These are phyloP conservation scores for Phania funesta DNA, from an alignment of 2,888 invertebrate species.

Conservation along the genomic window DNA sequence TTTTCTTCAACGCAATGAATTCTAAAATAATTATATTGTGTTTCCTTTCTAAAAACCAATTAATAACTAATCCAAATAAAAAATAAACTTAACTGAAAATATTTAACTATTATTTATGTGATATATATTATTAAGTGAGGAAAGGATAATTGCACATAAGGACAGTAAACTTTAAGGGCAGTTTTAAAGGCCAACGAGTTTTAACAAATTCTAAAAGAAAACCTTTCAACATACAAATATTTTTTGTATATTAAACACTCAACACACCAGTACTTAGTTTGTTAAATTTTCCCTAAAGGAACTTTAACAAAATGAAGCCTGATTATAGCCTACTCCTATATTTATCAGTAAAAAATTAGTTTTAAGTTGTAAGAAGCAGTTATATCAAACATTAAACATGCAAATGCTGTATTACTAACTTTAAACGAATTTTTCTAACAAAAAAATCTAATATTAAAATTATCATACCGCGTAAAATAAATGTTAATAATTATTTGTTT, in stretches of 20 bases:
- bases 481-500: not conserved
- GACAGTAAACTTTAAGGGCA: not conserved
- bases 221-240: slow-evolving; percentile 1
- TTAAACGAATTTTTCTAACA: slow-evolving; percentile 5
- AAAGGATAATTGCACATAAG: not conserved
- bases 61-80: slow-evolving; percentile 9
- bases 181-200: not conserved
- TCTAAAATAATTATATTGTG: not conserved
- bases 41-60: not conserved
- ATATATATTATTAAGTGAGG: slow-evolving; percentile 78
- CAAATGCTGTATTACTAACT: slow-evolving; percentile 48
- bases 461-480: too few relatives aligned
- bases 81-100: slow-evolving; percentile 16
- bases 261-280: not conserved
- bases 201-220: not conserved
- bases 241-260: not conserved
- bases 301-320: not conserved
- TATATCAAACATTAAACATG: slow-evolving; percentile 6
- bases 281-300: not conserved
- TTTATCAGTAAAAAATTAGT: not conserved
- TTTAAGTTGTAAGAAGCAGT: not conserved
- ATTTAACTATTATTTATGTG: slow-evolving; percentile 75
- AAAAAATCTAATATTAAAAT: not conserved
- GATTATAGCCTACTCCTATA: not conserved
- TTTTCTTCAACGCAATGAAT: not conserved